phyloP scores from a whole-genome alignment of 2,113 vertebrate genomes.

The Callipepla californica region DNA sequence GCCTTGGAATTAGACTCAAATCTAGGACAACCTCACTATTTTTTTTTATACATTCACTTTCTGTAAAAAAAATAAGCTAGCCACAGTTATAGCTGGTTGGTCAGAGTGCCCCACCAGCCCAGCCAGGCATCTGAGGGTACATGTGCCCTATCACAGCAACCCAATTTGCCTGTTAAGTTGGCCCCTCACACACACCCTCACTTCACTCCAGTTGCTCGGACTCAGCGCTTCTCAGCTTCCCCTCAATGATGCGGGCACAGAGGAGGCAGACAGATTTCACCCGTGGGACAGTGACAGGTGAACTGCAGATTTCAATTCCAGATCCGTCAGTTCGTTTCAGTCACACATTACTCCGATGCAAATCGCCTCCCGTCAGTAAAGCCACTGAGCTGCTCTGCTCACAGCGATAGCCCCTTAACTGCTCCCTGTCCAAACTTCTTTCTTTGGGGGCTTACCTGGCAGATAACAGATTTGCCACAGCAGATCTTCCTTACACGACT shows the following conservation, averaged over 20 bases:
- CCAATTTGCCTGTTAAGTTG: no score
- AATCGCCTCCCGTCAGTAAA: neutral
- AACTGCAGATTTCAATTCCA: neutral
- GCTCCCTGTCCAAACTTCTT: neutral
- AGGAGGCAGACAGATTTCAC: neutral
- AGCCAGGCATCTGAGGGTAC: neutral
- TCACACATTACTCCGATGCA: fast-evolving
- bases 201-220: neutral
- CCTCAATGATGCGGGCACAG: neutral
- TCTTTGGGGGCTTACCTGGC: neutral
- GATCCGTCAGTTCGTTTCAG: neutral
- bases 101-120: neutral
- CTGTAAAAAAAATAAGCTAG: neutral
- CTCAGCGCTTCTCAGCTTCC: fast-evolving
- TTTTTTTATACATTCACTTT: neutral
- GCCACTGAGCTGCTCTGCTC: neutral
- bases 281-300: fast-evolving
- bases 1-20: neutral
- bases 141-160: no score
- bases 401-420: neutral
- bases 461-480: neutral
- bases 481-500: neutral
- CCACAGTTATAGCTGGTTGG: fast-evolving
- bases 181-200: neutral
- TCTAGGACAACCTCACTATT: neutral